Conservation (phyloP, 2,797 vertebrate genomes). For the Lophotriccus pileatus region DNA sequence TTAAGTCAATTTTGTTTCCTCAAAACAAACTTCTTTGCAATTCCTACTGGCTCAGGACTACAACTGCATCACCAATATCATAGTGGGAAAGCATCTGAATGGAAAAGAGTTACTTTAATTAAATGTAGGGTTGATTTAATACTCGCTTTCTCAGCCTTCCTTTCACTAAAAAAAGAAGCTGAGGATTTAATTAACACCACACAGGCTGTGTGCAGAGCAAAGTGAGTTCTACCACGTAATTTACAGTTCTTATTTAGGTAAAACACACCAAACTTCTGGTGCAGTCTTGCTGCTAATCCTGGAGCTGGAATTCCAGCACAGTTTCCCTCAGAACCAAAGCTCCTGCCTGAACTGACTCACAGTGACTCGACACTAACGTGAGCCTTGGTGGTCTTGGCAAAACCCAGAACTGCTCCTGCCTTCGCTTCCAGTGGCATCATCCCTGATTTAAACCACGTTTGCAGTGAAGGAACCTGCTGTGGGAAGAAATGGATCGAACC, state of each 20-base stretch:
- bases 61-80: not conserved
- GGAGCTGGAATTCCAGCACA: not conserved
- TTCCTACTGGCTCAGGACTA: not conserved
- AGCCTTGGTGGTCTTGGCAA: not conserved
- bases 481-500: not conserved
- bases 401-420: not conserved
- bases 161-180: constrained; percentile 6
- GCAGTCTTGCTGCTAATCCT: not conserved
- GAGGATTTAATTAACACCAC: constrained; percentile 66
- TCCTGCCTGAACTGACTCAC: not conserved
- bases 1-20: not conserved
- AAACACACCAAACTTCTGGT: not conserved
- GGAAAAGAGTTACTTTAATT: constrained; percentile 50
- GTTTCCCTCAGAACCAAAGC: not conserved
- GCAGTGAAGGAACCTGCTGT: not conserved
- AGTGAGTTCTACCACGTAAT: not conserved
- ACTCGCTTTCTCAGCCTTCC: constrained; percentile 12
- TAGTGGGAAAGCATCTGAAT: constrained; percentile 32
- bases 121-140: constrained; percentile 22
- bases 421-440: not conserved
- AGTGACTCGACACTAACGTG: fast-evolving
- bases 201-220: constrained; percentile 11
- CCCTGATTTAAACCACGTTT: not conserved
- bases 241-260: constrained; percentile 27
- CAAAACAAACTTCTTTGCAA: not conserved